Conservation (phyloP, 2,888 invertebrate species). For the Hypomecis punctinalis region DNA sequence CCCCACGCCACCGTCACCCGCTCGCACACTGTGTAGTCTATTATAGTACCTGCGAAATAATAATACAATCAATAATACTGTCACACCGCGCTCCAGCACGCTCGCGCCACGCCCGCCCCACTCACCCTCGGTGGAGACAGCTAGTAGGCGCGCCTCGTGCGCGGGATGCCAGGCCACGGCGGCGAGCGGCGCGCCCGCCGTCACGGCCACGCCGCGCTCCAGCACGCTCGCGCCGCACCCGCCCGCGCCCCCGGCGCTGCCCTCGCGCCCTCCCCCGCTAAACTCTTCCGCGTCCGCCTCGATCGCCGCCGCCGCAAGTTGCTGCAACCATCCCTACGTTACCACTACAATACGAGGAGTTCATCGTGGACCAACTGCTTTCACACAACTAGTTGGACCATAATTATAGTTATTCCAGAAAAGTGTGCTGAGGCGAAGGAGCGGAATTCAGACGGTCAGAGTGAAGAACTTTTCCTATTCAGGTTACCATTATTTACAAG, state of each 20-base stretch:
- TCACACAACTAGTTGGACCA: too few relatives aligned
- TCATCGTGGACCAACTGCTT: too few relatives aligned
- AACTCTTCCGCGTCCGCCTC: constrained; percentile 63
- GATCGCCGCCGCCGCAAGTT: constrained; percentile 53
- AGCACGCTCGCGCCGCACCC: constrained; percentile 53
- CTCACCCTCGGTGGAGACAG: constrained; percentile 85
- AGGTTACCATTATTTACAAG: too few relatives aligned
- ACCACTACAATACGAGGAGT: too few relatives aligned
- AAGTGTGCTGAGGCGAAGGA: too few relatives aligned
- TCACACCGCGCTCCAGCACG: neutral
- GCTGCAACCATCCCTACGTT: neutral
- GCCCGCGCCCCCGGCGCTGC: constrained; percentile 63
- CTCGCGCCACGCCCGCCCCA: neutral
- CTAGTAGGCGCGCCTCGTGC: constrained; percentile 91
- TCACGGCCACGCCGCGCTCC: constrained; percentile 59
- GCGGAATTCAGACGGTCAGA: too few relatives aligned
- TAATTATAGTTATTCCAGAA: too few relatives aligned
- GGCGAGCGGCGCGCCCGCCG: constrained; percentile 72
- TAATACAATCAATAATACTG: neutral
- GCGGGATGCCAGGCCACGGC: constrained; percentile 95
- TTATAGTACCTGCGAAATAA: constrained; percentile 81
- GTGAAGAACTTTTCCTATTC: too few relatives aligned
- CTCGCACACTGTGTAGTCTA: constrained; percentile 92
- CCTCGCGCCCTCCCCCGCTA: constrained; percentile 56
- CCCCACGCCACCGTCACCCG: constrained; percentile 94